Evolutionary conservation across 1,140 invertebrate genomes (phyloP).

Genomic region (Sminthurinus signatus): DNA sequence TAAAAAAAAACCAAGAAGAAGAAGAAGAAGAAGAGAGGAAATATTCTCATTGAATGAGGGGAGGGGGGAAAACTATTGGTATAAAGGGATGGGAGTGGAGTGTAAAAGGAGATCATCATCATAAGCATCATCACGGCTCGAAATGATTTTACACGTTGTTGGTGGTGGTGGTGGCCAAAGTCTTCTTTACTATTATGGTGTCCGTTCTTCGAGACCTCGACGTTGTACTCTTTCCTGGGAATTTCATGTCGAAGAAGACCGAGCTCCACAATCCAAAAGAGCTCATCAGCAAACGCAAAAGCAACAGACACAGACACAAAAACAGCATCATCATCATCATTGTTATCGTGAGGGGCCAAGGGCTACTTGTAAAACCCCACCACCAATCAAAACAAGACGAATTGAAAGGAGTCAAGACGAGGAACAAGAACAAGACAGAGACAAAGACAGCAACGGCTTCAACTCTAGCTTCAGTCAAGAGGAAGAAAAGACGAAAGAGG

Average conservation of each 20-base stretch:
- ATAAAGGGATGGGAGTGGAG: no score
- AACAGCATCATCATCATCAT: slow-evolving; percentile 16
- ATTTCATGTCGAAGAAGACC: slow-evolving; percentile 16
- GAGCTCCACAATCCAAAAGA: background rate
- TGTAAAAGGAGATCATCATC: no score
- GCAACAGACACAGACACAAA: background rate
- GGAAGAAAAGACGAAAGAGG: slow-evolving; percentile 45
- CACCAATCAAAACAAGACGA: background rate
- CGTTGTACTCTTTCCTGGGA: slow-evolving; percentile 13
- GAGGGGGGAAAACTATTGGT: no score
- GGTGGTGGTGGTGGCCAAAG: slow-evolving; percentile 23
- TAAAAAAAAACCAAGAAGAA: no score
- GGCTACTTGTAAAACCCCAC: background rate
- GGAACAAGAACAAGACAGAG: background rate
- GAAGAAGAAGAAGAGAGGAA: no score
- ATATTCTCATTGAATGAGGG: no score
- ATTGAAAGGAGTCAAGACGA: no score
- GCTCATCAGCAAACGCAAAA: no score
- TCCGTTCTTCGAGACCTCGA: slow-evolving; percentile 7
- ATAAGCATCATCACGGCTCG: slow-evolving; percentile 25
- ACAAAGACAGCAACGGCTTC: background rate
- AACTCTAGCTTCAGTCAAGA: background rate
- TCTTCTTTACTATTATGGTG: slow-evolving; percentile 21
- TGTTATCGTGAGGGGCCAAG: background rate
- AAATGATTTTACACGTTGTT: slow-evolving; percentile 26